A percentile compares a stretch with the other conserved stretches of the same genome.
Evolutionary conservation across 2,888 invertebrate species (phyloP).

Genomic region (Platypus cylindrus): DNA sequence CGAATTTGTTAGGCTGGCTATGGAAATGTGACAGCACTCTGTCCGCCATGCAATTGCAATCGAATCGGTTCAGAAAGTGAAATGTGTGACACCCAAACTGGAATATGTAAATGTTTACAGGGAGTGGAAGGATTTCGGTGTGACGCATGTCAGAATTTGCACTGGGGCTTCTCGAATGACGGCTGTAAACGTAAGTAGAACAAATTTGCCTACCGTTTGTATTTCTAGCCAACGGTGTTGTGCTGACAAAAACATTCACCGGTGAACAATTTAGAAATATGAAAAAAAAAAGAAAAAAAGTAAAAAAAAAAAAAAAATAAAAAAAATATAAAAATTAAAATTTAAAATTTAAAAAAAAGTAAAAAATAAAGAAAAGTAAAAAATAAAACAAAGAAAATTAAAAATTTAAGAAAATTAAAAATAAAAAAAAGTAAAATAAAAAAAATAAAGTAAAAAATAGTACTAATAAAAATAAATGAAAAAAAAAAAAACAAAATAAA

Average conservation of each 20-base stretch:
- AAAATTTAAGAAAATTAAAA: too few relatives aligned
- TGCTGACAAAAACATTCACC: conserved; percentile 22
- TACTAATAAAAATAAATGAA: too few relatives aligned
- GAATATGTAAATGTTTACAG: conserved; percentile 64
- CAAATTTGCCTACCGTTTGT: conserved; percentile 74
- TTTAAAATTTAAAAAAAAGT: too few relatives aligned
- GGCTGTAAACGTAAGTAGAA: conserved; percentile 63
- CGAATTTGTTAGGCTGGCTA: conserved; percentile 43
- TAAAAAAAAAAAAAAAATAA: not conserved
- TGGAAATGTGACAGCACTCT: conserved; percentile 66
- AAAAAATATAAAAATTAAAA: not conserved
- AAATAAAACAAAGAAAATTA: too few relatives aligned
- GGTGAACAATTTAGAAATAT: not conserved
- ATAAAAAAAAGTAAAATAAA: too few relatives aligned
- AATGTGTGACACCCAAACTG: conserved; percentile 64
- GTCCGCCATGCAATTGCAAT: conserved; percentile 70
- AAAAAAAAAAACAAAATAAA: too few relatives aligned
- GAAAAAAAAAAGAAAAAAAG: not conserved
- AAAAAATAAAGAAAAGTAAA: too few relatives aligned
- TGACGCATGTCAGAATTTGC: conserved; percentile 54
- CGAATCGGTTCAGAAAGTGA: conserved; percentile 48
- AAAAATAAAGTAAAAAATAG: too few relatives aligned
- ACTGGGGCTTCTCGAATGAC: conserved; percentile 52
- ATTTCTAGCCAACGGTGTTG: conserved; percentile 53
- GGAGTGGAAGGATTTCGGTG: conserved; percentile 72